Base-by-base conservation (phyloP, 2,888 invertebrate species). In the Agyllia agylla region DNA sequence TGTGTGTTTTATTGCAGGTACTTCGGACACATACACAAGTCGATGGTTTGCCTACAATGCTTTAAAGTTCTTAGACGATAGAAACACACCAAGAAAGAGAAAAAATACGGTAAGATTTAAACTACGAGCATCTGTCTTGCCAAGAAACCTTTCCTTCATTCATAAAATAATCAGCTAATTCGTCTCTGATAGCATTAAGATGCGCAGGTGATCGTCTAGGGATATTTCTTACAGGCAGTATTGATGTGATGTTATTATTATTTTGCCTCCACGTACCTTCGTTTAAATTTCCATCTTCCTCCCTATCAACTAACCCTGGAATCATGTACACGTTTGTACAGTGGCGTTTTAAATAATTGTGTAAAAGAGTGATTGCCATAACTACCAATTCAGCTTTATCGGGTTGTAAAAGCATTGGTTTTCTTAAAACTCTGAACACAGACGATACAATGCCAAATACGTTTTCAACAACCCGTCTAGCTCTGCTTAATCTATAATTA, bases 401-500 rank as follows among this genome's bases (percentile, higher is more conserved):
- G 31, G 79, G 79, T 38, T 87, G 49, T 84, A 84, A 80, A 84
- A 80, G 87, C 84, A 87, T 87, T 84, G 87, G 87, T 87, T 87
- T 84, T 42, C 84, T 84, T 70, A 84, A 38, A 86, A 81, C 86
- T 86, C 86, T 86, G 42, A 86, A 86, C 70, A 70, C 70, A 70
- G 70, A 70, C 70, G 70, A 70, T 89, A 94, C 87, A 88, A 94
- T 94, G n/a, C 93, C 93, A 92, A 94, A 94, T 38, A 89, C 86
- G 86, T 92, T 93, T 92, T 94, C 94, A 83, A 94, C 93, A 85
- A 89, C 92, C 83, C 93, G 88, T 92, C 94, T 91, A 77, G 94
- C 94, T 93, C 94, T 93, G 42, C 92, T 92, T 82, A 93, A 91
- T 86, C 94, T 91, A 78, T 94, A 94, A 86, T 94, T 94, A 88